Evolutionary conservation across 2,888 invertebrate species (phyloP), one percentile per base, ranked within the genome.

Genomic region (Protonemura montana): DNA sequence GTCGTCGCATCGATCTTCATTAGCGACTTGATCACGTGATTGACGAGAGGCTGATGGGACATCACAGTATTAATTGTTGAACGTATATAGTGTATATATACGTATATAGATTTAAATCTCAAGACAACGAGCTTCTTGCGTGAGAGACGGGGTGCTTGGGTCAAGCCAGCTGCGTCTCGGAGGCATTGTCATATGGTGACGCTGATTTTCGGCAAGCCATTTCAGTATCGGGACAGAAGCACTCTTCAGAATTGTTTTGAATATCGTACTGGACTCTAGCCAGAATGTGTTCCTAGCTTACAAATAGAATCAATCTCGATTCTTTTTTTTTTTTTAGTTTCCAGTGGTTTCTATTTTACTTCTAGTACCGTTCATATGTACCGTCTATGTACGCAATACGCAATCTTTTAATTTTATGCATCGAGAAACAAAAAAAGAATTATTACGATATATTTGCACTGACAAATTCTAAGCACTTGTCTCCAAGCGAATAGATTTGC

Each of bases 11-110:
- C 59, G 59, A 59, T 59, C 59, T 59, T 59, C 59, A 59, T 59
- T 59, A 59, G 59, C 59, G 59, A 59, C 59, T 59, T 21, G 59
- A 59, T 10, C 59, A 59, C 59, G 59, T 59, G 59, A 59, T 59
- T 59, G 59, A 59, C 59, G 59, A 59, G 59, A 59, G 59, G 59
- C 59, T 59, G 59, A 59, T 59, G 59, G 59, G 59, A 59, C 59
- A 59, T 59, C 59, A 7, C 59, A 21, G 7, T 59, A 59, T 59
- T 59, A 59, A 59, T 59, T 59, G 59, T 59, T 59, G 59, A 59
- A 16, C 59, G 59, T 59, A n/a, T n/a, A n/a, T n/a, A n/a, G n/a
- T 21, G 59, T 59, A 35, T 35, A 10, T 35, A 35, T 35, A 35
- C n/a, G n/a, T n/a, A 10, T 35, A 10, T 10, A 59, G 59, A 59